Evolutionary conservation across 2,113 vertebrate genomes (phyloP), one percentile per base, ranked within the genome.

Genomic region (Polyodon spathula): DNA sequence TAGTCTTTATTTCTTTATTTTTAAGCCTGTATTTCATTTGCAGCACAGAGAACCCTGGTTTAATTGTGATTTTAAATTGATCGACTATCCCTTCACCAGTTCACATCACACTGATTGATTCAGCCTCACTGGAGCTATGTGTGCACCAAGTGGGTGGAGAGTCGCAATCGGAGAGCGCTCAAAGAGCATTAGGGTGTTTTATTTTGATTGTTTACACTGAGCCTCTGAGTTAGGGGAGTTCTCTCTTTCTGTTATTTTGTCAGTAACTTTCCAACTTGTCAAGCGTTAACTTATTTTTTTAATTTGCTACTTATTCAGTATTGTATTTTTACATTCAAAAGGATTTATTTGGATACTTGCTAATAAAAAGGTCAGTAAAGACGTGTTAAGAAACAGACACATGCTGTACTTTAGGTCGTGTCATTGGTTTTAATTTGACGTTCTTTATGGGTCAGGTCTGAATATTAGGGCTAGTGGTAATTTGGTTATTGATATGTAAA

Each of bases 71-170:
- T 0, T 37, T 66, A 38, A 27, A 27, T 27, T 3, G 52, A 56
- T 27, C 15, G 1, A 2, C 54, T 41, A 57, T 42, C 57, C 53
- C 37, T 52, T 59, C 12, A 44, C 3, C 38, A 51, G 11, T 56
- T 58, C 51, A 48, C 15, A 8, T 62, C 38, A 16, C 50, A 64
- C 58, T 53, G 59, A 54, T 52, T 38, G 38, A 3, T 64, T 38
- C 37, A 0, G 8, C 4, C 37, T 42, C 7, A 14, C 62, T 16
- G 41, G 44, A 41, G 50, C 41, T 66, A 7, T 65, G 42, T 0
- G 43, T 4, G 57, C 9, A 53, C 12, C 15, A 15, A 37, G 38
- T 5, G 38, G 39, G 27, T 9, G 56, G 46, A 58, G 38, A 37
- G 7, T 56, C 37, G 37, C 7, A 40, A 12, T 3, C 17, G 7